phyloP scores from a whole-genome alignment of 1,140 invertebrate species.

The Papilio polyxenes region DNA sequence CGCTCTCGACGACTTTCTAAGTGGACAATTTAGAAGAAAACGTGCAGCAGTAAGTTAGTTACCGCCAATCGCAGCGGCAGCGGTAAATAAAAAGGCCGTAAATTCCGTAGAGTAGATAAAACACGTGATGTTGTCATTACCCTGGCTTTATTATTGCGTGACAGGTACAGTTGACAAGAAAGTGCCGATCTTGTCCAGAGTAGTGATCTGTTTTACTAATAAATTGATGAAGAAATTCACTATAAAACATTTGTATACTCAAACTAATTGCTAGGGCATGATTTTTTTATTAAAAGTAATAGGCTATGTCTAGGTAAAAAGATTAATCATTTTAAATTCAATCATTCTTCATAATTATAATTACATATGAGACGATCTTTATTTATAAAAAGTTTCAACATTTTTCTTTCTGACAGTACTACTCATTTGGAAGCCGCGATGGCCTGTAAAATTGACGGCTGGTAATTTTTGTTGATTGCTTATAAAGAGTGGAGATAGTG shows the following conservation, averaged over 20 bases:
- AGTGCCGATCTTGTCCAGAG: not conserved
- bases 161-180: slow-evolving; percentile 23
- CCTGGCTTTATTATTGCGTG: slow-evolving; percentile 25
- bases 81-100: slow-evolving; percentile 35
- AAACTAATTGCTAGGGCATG: too few relatives aligned
- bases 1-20: slow-evolving; percentile 31
- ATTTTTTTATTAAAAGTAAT: too few relatives aligned
- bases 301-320: too few relatives aligned
- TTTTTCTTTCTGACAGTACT: not conserved
- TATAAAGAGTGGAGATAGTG: slow-evolving; percentile 34
- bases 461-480: slow-evolving; percentile 38
- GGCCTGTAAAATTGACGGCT: slow-evolving; percentile 36
- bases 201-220: not conserved
- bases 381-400: not conserved
- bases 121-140: slow-evolving; percentile 37
- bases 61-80: slow-evolving; percentile 28
- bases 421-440: slow-evolving; percentile 15
- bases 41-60: slow-evolving; percentile 21
- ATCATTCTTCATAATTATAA: too few relatives aligned
- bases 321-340: too few relatives aligned
- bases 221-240: not conserved
- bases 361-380: too few relatives aligned
- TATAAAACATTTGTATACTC: too few relatives aligned
- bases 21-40: slow-evolving; percentile 34
- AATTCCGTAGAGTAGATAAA: slow-evolving; percentile 26